Evolutionary conservation across 2,113 vertebrate genomes (phyloP).

Genomic region (Glaucidium brasilianum): DNA sequence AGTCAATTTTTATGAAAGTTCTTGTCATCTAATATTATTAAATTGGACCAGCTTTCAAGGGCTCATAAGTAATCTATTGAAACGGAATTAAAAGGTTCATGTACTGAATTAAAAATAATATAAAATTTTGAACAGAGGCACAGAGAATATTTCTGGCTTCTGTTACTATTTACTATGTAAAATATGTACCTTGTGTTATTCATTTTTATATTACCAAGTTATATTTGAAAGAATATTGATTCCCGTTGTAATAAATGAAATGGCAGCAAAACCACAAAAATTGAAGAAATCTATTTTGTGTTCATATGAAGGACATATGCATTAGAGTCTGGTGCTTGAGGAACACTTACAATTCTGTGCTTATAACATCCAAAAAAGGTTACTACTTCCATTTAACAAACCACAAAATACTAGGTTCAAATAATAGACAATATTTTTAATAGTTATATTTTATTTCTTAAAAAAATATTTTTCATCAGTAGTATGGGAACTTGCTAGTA

Average conservation of each 20-base stretch:
- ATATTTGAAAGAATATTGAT: background rate
- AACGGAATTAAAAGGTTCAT: slow-evolving; percentile 6
- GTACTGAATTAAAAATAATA: background rate
- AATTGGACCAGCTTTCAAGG: background rate
- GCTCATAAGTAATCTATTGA: slow-evolving; percentile 19
- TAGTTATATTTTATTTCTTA: background rate
- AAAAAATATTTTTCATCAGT: background rate
- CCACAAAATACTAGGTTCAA: background rate
- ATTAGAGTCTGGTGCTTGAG: background rate
- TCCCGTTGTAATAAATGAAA: background rate
- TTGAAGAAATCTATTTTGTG: background rate
- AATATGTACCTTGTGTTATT: background rate
- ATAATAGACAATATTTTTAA: background rate
- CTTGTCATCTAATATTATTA: slow-evolving; percentile 10
- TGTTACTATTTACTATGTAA: background rate
- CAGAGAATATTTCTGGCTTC: background rate
- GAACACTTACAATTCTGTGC: background rate
- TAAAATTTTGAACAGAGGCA: background rate
- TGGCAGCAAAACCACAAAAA: background rate
- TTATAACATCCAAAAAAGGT: background rate
- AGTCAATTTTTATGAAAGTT: slow-evolving; percentile 35
- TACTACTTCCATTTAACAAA: background rate
- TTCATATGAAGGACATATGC: background rate
- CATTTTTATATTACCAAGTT: background rate
- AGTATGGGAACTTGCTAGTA: background rate